These are phyloP conservation scores for Petrocephalus microphthalmus DNA, from an alignment of 2,113 vertebrate species.

Conservation along the genomic window DNA sequence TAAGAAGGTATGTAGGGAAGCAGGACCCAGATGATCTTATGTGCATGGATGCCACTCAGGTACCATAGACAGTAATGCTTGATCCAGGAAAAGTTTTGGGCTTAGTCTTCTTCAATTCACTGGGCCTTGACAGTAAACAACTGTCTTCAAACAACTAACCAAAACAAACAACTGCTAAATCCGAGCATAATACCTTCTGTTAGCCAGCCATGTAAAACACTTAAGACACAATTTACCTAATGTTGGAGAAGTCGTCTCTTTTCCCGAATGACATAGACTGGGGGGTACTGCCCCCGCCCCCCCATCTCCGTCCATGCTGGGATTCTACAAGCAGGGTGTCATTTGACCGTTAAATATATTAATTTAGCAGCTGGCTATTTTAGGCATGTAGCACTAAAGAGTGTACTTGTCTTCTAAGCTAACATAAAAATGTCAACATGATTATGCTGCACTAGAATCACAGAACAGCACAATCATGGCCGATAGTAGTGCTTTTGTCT, in stretches of 20 bases:
- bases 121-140: background rate
- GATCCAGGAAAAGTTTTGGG: background rate
- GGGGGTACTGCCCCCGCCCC: background rate
- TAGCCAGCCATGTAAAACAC: background rate
- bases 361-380: background rate
- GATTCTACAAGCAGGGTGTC: background rate
- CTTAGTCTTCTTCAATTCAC: background rate
- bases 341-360: background rate
- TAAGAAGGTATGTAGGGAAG: background rate
- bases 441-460: background rate
- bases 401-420: conserved; percentile 6
- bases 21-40: background rate
- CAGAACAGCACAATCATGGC: background rate
- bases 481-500: background rate
- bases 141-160: background rate
- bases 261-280: background rate
- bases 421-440: background rate
- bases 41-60: background rate
- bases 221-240: background rate
- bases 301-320: background rate
- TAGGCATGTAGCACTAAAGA: background rate
- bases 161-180: background rate
- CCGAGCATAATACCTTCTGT: background rate
- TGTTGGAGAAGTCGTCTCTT: background rate
- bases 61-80: background rate